Percentiles rank a stretch among this genome's conserved stretches.
Conservation (phyloP, 2,888 invertebrate genomes). For the Drosophila macrothrix region DNA sequence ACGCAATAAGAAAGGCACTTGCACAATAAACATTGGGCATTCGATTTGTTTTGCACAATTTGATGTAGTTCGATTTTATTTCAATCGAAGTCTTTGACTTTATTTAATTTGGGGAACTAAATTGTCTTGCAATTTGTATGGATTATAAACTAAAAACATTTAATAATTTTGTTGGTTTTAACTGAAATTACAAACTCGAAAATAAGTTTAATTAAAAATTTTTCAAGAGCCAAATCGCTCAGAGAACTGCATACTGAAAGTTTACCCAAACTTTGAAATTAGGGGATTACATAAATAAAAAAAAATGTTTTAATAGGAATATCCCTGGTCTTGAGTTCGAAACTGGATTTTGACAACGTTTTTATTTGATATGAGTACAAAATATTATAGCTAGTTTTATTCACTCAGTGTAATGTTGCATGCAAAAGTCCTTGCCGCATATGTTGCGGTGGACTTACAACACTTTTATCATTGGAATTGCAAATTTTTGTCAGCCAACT, state of each 20-base stretch:
- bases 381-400: not conserved
- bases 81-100: not conserved
- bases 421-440: slow-evolving; percentile 23
- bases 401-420: slow-evolving; percentile 20
- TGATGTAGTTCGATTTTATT: not conserved
- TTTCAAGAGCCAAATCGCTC: not conserved
- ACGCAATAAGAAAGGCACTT: not conserved
- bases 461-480: slow-evolving; percentile 75
- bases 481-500: slow-evolving; percentile 57
- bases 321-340: not conserved
- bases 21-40: not conserved
- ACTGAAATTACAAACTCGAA: not conserved
- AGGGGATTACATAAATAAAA: not conserved
- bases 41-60: not conserved
- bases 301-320: not conserved
- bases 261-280: not conserved
- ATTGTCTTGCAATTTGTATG: not conserved
- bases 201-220: not conserved
- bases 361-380: not conserved
- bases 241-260: not conserved
- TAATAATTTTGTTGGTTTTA: not conserved
- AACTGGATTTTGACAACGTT: not conserved
- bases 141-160: not conserved
- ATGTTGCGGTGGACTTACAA: slow-evolving; percentile 57
- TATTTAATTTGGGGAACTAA: not conserved